phyloP scores from a whole-genome alignment of 2,113 vertebrate genomes.

The Pseudopodoces humilis region DNA sequence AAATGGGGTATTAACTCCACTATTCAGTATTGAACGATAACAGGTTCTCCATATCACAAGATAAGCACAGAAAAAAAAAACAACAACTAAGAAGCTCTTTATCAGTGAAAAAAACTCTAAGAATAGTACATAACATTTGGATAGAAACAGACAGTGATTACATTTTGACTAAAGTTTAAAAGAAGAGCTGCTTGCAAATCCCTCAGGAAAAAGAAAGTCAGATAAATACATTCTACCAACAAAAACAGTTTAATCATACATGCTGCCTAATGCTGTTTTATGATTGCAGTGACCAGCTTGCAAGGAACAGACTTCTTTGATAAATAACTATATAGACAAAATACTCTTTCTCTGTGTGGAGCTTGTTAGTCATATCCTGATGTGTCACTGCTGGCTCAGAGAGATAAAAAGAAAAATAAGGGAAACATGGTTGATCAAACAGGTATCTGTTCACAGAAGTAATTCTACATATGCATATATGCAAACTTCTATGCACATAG shows the following conservation, averaged over 20 bases:
- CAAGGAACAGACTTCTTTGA: slow-evolving; percentile 18
- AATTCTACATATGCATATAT: background rate
- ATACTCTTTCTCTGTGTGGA: background rate
- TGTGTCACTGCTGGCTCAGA: slow-evolving; percentile 18
- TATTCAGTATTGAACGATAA: slow-evolving; percentile 34
- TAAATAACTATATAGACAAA: slow-evolving; percentile 40
- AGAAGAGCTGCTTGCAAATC: background rate
- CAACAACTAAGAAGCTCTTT: slow-evolving; percentile 5
- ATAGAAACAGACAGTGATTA: slow-evolving; percentile 24
- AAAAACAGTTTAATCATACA: slow-evolving; percentile 34
- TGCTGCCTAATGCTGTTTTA: background rate
- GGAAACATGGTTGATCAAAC: slow-evolving; percentile 8
- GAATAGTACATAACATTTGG: slow-evolving; percentile 25
- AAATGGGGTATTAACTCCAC: slow-evolving; percentile 19
- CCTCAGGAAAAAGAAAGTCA: background rate
- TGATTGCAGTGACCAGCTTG: slow-evolving; percentile 5
- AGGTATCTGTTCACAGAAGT: slow-evolving; percentile 5
- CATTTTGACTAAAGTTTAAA: background rate
- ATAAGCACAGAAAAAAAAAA: slow-evolving; percentile 15
- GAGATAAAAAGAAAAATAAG: background rate
- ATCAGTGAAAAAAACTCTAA: slow-evolving; percentile 26
- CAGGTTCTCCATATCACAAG: slow-evolving; percentile 37
- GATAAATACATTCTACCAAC: slow-evolving; percentile 2
- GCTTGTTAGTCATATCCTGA: slow-evolving; percentile 54
- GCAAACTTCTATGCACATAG: background rate